Base-by-base conservation (phyloP, 2,113 vertebrate species). In the Marcusenius ussheri region DNA sequence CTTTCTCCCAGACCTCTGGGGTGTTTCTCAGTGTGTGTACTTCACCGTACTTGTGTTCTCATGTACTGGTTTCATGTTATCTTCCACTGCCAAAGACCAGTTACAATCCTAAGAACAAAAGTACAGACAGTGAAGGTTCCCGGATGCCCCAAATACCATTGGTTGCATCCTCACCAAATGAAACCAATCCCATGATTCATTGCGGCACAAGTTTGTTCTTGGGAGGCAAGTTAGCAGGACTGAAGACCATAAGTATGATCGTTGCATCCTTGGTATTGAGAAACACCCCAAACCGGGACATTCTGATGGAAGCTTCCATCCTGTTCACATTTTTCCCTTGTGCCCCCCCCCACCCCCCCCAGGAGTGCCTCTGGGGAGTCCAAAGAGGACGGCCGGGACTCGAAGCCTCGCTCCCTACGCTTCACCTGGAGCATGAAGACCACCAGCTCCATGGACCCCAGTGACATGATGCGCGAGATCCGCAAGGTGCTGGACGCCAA, bases 391-490 rank as follows among this genome's bases (percentile, higher is more conserved):
- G 91, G 91, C 3, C 98, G 97, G 77, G 98, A 99, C 93, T 97
- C 97, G 0, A 99, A 99, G 94, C 98, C 98, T 0, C 97, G 98
- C 2, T 99, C 98, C 3, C 94, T 99, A 93, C 96, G 98, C 35
- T 99, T 99, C 94, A 99, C 98, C 0, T 99, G 98, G 98, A 99
- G 98, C 91, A 99, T 99, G 98, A 99, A 99, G 96, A 99, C 98
- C 94, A 99, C 98, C 0, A 99, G 98, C 47, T 98, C 98, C 56
- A 98, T 99, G 98, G 98, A 99, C 95, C 98, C 98, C 0, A 97
- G 96, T 0, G 98, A 99, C 93, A 99, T 99, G 98, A 99, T 99
- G 98, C 95, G 97, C 89, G 98, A 99, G 93, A 99, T 99, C 94
- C 96, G 98, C 5, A 99, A 99, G 93, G 98, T 99, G 56, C 94